Percentiles rank a stretch among this genome's conserved stretches.
Conservation (phyloP, 2,113 vertebrate genomes). For the Anser cygnoides region DNA sequence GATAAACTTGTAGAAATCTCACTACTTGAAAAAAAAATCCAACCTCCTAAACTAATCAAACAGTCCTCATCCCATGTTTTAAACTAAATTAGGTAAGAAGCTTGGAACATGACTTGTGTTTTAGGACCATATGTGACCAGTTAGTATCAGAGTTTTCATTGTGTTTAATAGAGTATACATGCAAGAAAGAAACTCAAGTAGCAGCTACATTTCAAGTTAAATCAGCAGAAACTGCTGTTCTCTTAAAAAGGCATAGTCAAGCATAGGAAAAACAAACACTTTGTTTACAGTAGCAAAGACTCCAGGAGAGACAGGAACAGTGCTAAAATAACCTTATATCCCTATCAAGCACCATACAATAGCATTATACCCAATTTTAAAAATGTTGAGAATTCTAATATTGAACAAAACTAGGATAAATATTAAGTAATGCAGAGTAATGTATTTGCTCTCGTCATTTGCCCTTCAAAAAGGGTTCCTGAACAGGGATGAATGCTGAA, state of each 20-base stretch:
- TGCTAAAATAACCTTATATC: not conserved
- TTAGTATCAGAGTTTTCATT: not conserved
- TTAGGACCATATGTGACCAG: not conserved
- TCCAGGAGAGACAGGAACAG: not conserved
- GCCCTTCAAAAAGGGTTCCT: not conserved
- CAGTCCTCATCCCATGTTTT: not conserved
- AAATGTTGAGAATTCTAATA: not conserved
- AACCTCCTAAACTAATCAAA: not conserved
- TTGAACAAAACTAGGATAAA: not conserved
- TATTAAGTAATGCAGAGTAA: not conserved
- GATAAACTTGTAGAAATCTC: not conserved
- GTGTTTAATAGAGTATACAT: not conserved
- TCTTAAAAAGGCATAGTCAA: not conserved
- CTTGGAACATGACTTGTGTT: not conserved
- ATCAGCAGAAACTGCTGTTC: not conserved
- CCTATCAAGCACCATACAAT: not conserved
- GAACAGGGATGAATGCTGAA: not conserved
- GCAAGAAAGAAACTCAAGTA: not conserved
- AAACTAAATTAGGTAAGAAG: not conserved
- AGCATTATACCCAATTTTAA: not conserved
- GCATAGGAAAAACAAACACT: not conserved
- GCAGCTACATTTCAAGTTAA: not conserved
- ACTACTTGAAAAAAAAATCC: not conserved
- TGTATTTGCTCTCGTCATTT: not conserved
- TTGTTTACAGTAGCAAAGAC: not conserved